phyloP scores from a whole-genome alignment of 1,140 invertebrate species.

The Rhopalosiphum padi region DNA sequence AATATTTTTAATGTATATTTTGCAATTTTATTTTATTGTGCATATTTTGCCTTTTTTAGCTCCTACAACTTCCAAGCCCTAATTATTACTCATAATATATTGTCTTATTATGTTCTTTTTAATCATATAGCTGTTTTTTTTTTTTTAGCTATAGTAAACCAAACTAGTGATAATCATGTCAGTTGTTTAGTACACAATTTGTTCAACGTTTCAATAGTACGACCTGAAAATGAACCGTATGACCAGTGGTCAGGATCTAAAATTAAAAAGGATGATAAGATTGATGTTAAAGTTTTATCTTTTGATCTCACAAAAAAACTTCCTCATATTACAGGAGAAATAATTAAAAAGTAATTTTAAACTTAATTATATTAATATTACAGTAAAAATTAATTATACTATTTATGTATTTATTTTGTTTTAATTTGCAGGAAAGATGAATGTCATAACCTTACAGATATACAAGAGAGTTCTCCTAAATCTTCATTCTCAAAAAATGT shows the following conservation, averaged over 20 bases:
- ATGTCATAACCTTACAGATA: not conserved
- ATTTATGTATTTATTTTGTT: not conserved
- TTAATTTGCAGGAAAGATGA: not conserved
- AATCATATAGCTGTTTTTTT: not conserved
- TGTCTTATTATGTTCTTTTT: not conserved
- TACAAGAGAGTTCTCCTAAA: not conserved
- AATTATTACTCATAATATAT: no score
- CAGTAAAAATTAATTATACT: not conserved
- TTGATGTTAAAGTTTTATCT: constrained; percentile 35
- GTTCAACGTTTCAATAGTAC: constrained; percentile 48
- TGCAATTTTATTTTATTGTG: no score
- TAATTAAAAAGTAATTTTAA: constrained; percentile 28
- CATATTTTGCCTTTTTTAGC: no score
- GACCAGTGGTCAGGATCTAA: constrained; percentile 26
- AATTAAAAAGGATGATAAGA: constrained; percentile 38
- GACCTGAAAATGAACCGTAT: constrained; percentile 22
- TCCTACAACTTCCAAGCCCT: no score
- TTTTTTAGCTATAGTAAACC: constrained; percentile 46
- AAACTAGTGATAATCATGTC: constrained; percentile 48
- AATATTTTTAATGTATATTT: no score
- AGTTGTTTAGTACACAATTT: constrained; percentile 52
- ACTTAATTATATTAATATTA: not conserved
- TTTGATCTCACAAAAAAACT: constrained; percentile 53
- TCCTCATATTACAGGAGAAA: constrained; percentile 50
- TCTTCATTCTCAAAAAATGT: not conserved